These are phyloP conservation scores for Crossocerus cetratus DNA, from an alignment of 2,888 invertebrate genomes.

Conservation along the genomic window DNA sequence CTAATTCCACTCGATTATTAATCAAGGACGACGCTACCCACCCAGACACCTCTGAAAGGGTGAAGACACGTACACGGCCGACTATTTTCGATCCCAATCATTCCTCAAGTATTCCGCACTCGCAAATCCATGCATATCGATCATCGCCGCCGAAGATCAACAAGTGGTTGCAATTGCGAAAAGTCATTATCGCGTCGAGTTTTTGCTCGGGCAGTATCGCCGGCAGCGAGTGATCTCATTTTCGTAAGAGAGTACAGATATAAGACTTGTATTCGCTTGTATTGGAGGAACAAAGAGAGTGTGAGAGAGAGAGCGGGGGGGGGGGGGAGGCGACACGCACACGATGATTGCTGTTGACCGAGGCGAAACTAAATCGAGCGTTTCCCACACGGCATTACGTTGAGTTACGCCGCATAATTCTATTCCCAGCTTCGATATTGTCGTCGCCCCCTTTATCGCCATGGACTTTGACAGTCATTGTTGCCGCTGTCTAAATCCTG, in stretches of 20 bases:
- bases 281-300: too few species aligned
- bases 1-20: neutral
- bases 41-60: neutral
- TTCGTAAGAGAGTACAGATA: neutral
- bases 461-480: conserved; percentile 46
- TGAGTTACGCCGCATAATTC: neutral
- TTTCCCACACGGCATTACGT: neutral
- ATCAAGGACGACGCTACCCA: neutral
- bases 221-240: too few species aligned
- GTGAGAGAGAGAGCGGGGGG: too few species aligned
- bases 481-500: conserved; percentile 7
- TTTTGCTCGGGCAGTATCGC: too few species aligned
- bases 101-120: too few species aligned
- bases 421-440: conserved; percentile 1
- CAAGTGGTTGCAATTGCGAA: neutral
- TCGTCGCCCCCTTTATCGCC: conserved; percentile 18
- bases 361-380: neutral
- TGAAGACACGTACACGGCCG: neutral
- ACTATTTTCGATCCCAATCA: neutral
- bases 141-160: too few species aligned
- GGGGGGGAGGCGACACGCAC: too few species aligned
- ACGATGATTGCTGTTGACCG: neutral
- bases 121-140: too few species aligned
- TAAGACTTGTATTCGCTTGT: too few species aligned
- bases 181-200: conserved; percentile 3